Conservation (phyloP, 35 echinoderm and acorn worm species). For the Ophioderma brevispina region DNA sequence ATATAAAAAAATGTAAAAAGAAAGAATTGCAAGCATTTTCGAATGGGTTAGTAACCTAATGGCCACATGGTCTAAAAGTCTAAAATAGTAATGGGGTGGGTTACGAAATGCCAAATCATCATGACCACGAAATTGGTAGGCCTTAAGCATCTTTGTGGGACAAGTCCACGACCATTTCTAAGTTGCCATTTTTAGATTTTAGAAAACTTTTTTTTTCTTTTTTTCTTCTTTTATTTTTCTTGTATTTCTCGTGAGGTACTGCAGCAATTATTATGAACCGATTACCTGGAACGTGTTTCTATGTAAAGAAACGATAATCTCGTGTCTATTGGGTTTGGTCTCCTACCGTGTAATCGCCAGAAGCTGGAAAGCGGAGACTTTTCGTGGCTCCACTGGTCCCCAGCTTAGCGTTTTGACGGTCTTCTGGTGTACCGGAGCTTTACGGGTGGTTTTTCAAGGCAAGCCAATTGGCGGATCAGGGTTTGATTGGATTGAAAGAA, state of each 20-base stretch:
- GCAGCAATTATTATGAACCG: not conserved
- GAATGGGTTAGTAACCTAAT: not conserved
- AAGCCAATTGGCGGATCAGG: not conserved
- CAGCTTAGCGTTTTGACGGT: not conserved
- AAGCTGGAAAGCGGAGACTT: not conserved
- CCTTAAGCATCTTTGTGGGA: not conserved
- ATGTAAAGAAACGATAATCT: conserved; percentile 10
- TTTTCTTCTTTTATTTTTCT: not conserved
- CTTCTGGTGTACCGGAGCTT: not conserved
- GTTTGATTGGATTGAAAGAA: not conserved
- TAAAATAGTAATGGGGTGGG: not conserved
- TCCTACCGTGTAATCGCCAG: not conserved
- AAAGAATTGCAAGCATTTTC: not conserved
- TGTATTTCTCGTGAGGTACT: not conserved
- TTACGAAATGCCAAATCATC: not conserved
- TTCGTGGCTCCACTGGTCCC: not conserved
- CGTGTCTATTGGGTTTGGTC: not conserved
- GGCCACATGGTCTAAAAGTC: not conserved
- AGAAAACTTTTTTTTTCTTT: not conserved
- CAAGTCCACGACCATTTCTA: not conserved
- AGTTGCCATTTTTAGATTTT: not conserved
- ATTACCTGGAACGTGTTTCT: not conserved
- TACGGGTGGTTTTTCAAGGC: not conserved
- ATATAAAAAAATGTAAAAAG: too few relatives aligned
- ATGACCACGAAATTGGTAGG: not conserved